Conservation (phyloP, 1,140 invertebrate genomes). For the Meloidogyne chitwoodi region DNA sequence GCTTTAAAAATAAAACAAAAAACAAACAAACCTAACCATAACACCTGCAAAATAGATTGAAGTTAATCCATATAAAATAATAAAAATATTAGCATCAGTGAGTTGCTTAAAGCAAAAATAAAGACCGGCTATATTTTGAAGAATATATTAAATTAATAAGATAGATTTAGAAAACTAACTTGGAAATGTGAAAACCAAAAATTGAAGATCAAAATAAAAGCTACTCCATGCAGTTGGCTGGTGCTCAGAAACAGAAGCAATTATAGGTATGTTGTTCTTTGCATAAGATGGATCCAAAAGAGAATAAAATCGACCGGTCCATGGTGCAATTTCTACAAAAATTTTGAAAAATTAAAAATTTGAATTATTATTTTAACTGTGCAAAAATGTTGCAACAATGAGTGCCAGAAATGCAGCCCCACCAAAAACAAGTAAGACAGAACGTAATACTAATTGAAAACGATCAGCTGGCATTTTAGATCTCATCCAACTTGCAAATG, state of each 20-base stretch:
- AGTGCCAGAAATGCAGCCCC: slow-evolving; percentile 20
- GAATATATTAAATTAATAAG: slow-evolving; percentile 38
- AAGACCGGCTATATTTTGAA: slow-evolving; percentile 70
- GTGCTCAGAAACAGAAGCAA: slow-evolving; percentile 98
- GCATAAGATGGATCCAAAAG: slow-evolving; percentile 99
- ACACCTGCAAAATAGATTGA: slow-evolving; percentile 97
- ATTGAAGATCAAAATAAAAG: slow-evolving; percentile 91
- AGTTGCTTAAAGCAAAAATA: slow-evolving; percentile 97
- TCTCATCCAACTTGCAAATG: slow-evolving; percentile 81
- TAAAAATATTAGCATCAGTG: slow-evolving; percentile 95
- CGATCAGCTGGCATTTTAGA: slow-evolving; percentile 80
- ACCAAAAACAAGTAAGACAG: slow-evolving; percentile 37
- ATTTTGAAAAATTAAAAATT: neutral
- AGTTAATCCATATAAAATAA: slow-evolving; percentile 89
- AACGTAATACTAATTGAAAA: slow-evolving; percentile 73
- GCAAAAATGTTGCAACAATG: slow-evolving; percentile 33
- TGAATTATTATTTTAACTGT: slow-evolving; percentile 28
- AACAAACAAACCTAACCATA: slow-evolving; percentile 96
- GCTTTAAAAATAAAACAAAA: slow-evolving; percentile 82
- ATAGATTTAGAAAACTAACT: slow-evolving; percentile 59
- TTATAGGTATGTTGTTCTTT: slow-evolving; percentile 98
- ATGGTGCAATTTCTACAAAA: slow-evolving; percentile 77
- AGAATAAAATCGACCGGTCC: slow-evolving; percentile 98
- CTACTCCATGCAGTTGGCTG: slow-evolving; percentile 93
- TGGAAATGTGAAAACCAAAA: slow-evolving; percentile 89